Evolutionary conservation across 2,113 vertebrate genomes (phyloP), one percentile per base, ranked within the genome.

Genomic region (Zonotrichia leucophrys): DNA sequence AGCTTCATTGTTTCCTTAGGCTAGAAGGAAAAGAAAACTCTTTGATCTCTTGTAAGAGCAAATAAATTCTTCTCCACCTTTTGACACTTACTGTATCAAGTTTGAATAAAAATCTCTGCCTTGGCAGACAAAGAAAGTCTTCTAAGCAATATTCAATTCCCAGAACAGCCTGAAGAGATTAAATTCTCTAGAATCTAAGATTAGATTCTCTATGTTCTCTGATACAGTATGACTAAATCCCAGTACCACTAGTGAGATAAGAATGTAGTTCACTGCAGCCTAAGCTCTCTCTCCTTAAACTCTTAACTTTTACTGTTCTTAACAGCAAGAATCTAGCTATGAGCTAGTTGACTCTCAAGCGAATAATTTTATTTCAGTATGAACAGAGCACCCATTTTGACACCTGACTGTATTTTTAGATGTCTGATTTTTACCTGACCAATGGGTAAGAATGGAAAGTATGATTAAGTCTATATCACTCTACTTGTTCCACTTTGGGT

Each of bases 21-120:
- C 73, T 89, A 89, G 63, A 87, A 92, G 55, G 20, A 55, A 96
- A 95, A 89, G 28, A 47, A 93, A 94, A 53, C 50, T 42, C 63
- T 92, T 83, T 92, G 37, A 74, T 89, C 44, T 84, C 33, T 68
- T 75, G 4, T 16, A 81, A 35, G 83, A 90, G 55, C n/a, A 89
- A 94, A 92, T 68, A 75, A 47, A 64, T 64, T 37, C 1, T 83
- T 86, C 46, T 59, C 15, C 24, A 37, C 72, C n/a, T 82, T 92
- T 81, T 53, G 50, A 39, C 72, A 89, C 25, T 37, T 72, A 39
- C 22, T 68, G 31, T 74, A 66, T 72, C n/a, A 75, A 75, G 44
- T 25, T 89, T 27, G 90, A 92, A 90, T 66, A 85, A 78, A 93
- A 75, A 31, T 44, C 56, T 83, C 52, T 87, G 49, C 56, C 25